Conservation (phyloP, 2,888 invertebrate genomes). For the Cosmia trapezina region DNA sequence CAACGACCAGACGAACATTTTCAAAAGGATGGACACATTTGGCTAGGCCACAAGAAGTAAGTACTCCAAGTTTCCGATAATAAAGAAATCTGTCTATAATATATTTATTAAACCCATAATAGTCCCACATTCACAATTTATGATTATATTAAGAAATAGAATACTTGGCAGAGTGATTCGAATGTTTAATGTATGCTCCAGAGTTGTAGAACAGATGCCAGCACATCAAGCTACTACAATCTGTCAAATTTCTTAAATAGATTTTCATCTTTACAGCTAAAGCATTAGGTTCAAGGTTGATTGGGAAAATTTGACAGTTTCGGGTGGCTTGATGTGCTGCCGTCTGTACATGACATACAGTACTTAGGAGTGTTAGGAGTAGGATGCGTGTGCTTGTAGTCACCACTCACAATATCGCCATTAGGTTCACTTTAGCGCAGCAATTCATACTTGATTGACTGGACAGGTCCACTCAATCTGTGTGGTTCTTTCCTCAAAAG, state of each 20-base stretch:
- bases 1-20: background rate
- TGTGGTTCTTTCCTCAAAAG: too few species aligned
- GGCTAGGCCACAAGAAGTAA: background rate
- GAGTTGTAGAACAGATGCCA: too few species aligned
- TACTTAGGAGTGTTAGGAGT: too few species aligned
- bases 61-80: background rate
- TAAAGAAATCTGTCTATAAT: background rate
- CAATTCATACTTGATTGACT: constrained; percentile 41
- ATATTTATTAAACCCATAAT: background rate
- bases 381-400: constrained; percentile 15
- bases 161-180: background rate
- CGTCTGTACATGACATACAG: too few species aligned
- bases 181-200: background rate
- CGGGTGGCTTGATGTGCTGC: too few species aligned
- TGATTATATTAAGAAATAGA: background rate
- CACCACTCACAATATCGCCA: constrained; percentile 5
- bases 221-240: too few species aligned
- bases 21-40: background rate
- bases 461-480: too few species aligned
- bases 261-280: too few species aligned
- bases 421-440: constrained; percentile 44
- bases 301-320: too few species aligned
- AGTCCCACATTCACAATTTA: background rate
- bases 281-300: too few species aligned
- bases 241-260: too few species aligned